These are phyloP conservation scores for Amia ocellicauda DNA, from an alignment of 2,113 vertebrate species.

Conservation along the genomic window DNA sequence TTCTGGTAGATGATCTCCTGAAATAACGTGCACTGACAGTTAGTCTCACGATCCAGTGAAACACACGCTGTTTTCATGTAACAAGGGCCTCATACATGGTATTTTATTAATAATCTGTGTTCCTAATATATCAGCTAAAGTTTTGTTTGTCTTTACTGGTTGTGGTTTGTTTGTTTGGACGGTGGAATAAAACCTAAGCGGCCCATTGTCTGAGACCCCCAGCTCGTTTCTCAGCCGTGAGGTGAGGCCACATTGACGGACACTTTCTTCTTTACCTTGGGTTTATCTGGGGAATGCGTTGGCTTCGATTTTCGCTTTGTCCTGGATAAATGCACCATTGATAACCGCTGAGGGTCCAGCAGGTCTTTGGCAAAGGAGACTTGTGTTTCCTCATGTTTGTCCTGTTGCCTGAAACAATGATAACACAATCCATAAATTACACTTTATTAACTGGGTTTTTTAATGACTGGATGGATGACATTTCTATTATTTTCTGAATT, in stretches of 20 bases:
- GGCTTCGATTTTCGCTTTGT: conserved; percentile 18
- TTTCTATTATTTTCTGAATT: too few species aligned
- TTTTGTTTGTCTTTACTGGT: too few species aligned
- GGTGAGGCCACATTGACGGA: too few species aligned
- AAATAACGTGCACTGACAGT: not conserved
- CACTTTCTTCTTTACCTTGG: conserved; percentile 44
- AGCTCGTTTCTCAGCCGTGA: too few species aligned
- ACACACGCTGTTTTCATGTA: not conserved
- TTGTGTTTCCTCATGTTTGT: conserved; percentile 45
- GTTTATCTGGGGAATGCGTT: not conserved
- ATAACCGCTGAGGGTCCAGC: conserved; percentile 33
- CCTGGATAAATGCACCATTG: conserved; percentile 17
- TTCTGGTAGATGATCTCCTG: conserved; percentile 62
- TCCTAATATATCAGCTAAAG: too few species aligned
- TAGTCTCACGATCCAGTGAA: not conserved
- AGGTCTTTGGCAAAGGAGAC: conserved; percentile 37
- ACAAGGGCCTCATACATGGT: too few species aligned
- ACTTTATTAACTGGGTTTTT: conserved; percentile 3
- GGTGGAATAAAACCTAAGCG: too few species aligned
- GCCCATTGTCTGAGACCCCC: too few species aligned
- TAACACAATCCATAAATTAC: not conserved
- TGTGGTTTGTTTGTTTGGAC: too few species aligned
- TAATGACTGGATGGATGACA: too few species aligned
- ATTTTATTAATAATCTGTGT: too few species aligned
- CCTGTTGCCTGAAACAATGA: conserved; percentile 48